Conservation (phyloP, 2,797 vertebrate genomes). For the Notolabrus celidotus region DNA sequence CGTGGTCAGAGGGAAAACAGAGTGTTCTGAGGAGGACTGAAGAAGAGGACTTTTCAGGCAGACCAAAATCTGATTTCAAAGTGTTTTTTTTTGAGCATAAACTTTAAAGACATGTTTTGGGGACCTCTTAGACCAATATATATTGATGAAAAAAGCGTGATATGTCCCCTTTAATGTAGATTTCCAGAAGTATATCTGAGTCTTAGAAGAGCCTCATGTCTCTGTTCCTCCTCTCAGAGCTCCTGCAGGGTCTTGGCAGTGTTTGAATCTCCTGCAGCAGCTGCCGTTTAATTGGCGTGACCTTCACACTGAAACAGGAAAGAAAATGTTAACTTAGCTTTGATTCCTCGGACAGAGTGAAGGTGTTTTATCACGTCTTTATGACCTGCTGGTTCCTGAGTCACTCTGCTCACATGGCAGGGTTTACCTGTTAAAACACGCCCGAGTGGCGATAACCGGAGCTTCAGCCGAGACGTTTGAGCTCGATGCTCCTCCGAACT, state of each 20-base stretch:
- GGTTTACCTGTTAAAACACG: not conserved
- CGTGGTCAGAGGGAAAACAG: no score
- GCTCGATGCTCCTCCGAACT: not conserved
- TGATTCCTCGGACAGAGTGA: not conserved
- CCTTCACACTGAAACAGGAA: conserved; percentile 13
- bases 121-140: no score
- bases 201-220: not conserved
- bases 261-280: conserved; percentile 17
- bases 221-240: not conserved
- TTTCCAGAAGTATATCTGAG: not conserved
- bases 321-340: not conserved
- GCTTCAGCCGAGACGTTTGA: not conserved
- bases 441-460: not conserved
- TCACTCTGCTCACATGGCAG: not conserved
- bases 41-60: no score
- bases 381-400: not conserved
- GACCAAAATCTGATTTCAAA: no score
- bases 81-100: no score
- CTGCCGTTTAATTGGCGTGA: conserved; percentile 42
- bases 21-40: no score
- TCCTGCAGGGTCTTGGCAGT: conserved; percentile 7
- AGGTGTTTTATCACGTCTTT: not conserved
- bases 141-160: no score
- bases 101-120: no score
- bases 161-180: not conserved